Evolutionary conservation across 2,888 invertebrate species (phyloP).

Genomic region (Plagiodera versicolora): DNA sequence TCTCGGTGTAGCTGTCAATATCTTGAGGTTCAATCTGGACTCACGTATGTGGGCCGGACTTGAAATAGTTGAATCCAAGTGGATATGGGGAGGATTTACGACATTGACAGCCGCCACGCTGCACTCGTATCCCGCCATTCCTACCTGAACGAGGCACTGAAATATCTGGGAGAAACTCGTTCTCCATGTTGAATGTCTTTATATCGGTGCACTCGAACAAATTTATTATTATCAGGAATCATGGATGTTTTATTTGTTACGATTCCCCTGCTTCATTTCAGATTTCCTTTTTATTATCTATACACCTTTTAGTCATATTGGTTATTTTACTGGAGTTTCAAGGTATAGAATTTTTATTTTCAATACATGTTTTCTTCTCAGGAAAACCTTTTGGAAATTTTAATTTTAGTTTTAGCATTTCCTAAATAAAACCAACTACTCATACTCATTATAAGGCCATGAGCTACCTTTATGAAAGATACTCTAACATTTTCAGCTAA

Average conservation of each 20-base stretch:
- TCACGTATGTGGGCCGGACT: slow-evolving; percentile 33
- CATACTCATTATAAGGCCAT: no score
- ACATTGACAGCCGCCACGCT: slow-evolving; percentile 38
- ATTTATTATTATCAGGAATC: slow-evolving; percentile 55
- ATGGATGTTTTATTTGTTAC: slow-evolving; percentile 53
- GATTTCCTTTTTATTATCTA: slow-evolving; percentile 45
- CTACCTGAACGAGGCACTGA: slow-evolving; percentile 38
- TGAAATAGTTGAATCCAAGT: slow-evolving; percentile 38
- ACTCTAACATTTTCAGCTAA: no score
- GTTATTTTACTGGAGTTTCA: neutral
- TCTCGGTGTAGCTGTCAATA: slow-evolving; percentile 2
- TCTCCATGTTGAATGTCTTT: slow-evolving; percentile 49
- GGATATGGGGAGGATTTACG: slow-evolving; percentile 40
- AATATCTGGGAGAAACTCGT: slow-evolving; percentile 18
- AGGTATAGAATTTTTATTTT: no score
- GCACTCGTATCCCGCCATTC: slow-evolving; percentile 25
- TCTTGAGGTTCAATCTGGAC: slow-evolving; percentile 32
- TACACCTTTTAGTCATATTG: neutral
- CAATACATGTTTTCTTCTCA: neutral
- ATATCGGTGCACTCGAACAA: slow-evolving; percentile 50
- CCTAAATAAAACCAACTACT: no score
- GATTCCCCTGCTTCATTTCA: slow-evolving; percentile 46
- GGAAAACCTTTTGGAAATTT: no score
- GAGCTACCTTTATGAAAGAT: no score
- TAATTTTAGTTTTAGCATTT: no score